Evolutionary conservation across 2,797 vertebrate genomes (phyloP), one percentile per base, ranked within the genome.

Genomic region (Anisognathus igniventris): DNA sequence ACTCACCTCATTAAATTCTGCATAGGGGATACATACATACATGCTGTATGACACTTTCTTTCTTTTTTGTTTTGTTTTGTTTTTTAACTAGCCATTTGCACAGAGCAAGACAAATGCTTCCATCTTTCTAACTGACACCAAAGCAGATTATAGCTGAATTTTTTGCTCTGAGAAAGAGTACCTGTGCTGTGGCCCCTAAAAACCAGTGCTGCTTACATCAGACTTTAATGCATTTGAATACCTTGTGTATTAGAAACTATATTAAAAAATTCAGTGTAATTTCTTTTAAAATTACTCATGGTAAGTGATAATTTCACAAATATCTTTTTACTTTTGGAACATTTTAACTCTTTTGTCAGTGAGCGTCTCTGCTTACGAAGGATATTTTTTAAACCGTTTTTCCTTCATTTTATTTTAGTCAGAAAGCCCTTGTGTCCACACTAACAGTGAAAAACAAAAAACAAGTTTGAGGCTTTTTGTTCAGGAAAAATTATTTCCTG

Each of bases 131-230:
- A 66, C 1, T 40, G 19, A 39, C 28, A 73, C 27, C 20, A 82
- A 28, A 73, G 30, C 18, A 75, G 61, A 51, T 11, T 48, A 17
- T 44, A 13, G 12, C 15, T 70, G 56, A 89, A 61, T 68, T 68
- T 37, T 73, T 87, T 54, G 23, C 19, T 50, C 84, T 78, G 21
- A 73, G 31, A 79, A 92, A 91, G 31, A 82, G 47, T 8, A 82
- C 21, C 51, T 73, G 22, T 47, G 24, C 27, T 75, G 22, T 50
- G 58, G 35, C 39, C 39, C 40, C 44, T 23, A 45, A 61, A 78
- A 76, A 39, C 0, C 5, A 58, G 42, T 75, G 47, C 35, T 68
- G 28, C 30, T 81, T 57, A 53, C 17, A 17, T 6, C 1, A 5
- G 31, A 75, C 10, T 39, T 89, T 25, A 68, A 61, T 54, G 10